Evolutionary conservation across 2,888 invertebrate species (phyloP), one percentile per base, ranked within the genome.

Genomic region (Crematogaster levior): DNA sequence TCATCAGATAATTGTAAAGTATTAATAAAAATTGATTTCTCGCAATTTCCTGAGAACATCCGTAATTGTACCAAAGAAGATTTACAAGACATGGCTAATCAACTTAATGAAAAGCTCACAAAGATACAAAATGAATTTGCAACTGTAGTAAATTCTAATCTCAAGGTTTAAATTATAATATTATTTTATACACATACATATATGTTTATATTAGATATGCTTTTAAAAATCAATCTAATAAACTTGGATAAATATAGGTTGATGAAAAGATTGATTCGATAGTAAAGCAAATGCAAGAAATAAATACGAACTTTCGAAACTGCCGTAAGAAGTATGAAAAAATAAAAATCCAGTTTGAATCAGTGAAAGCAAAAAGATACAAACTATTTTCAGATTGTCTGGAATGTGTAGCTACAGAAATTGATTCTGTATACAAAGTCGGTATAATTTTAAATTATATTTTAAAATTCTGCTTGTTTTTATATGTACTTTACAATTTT

Each of bases 391-490:
- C 97, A 92, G 96, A 96, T 21, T 74, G 74, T 94, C 99, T 99
- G 93, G 98, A 98, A 88, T 98, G 98, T 92, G 98, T 99, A 40
- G 97, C 98, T 0, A 97, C 97, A 91, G 97, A 97, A 91, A 99
- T 99, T 88, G 99, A 99, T 94, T 97, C 97, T 75, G 99, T 99
- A 91, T 99, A 99, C 94, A 99, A 99, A 96, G 98, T 97, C 92
- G 84, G 82, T 84, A 82, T 6, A 3, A 34, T 21, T 53, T 60
- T 15, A 53, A 46, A 60, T 83, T 37, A 15, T 12, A 24, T 4
- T 81, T 75, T 18, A 40, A 40, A 6, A 75, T 65, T 43, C 2
- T 7, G 4, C 27, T 51, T 37, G 3, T 24, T 40, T 18, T 48
- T 53, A 3, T 30, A 2, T 9, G 0, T 34, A 72, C 1, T 61